Evolutionary conservation across 2,888 invertebrate species (phyloP).

Genomic region (Oxyscelio sp.): DNA sequence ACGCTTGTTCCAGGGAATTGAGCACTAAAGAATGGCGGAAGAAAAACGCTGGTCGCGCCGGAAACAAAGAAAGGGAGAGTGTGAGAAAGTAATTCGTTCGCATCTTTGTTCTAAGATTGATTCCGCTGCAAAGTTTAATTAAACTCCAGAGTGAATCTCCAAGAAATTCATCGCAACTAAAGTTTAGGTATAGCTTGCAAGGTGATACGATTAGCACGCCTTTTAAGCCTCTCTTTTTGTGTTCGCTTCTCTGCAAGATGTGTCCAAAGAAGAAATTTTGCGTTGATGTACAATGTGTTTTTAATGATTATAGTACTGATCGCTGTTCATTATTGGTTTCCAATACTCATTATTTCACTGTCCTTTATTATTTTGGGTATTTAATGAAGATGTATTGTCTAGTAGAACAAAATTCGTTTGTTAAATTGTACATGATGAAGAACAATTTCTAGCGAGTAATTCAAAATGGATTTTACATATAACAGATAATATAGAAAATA

Average conservation of each 20-base stretch:
- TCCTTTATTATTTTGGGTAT: background rate
- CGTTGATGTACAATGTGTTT: background rate
- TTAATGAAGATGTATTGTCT: too few relatives aligned
- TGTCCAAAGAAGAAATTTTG: background rate
- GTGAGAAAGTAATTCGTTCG: constrained; percentile 69
- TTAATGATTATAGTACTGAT: background rate
- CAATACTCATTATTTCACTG: constrained; percentile 17
- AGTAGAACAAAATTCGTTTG: too few relatives aligned
- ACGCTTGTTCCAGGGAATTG: constrained; percentile 49
- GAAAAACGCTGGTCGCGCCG: constrained; percentile 54
- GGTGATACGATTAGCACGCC: constrained; percentile 50
- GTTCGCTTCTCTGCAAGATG: constrained; percentile 9
- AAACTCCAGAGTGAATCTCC: constrained; percentile 62
- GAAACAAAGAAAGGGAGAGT: constrained; percentile 66
- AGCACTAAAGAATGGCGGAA: constrained; percentile 52
- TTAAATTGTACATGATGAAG: too few relatives aligned
- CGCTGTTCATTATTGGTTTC: constrained; percentile 19
- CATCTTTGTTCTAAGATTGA: constrained; percentile 72
- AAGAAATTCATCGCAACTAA: constrained; percentile 51
- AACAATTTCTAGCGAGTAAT: too few relatives aligned
- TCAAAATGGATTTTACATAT: too few relatives aligned
- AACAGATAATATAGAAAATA: too few relatives aligned
- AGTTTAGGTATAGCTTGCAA: constrained; percentile 37
- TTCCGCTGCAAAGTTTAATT: constrained; percentile 67
- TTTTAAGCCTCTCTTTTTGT: constrained; percentile 20